Evolutionary conservation across 2,888 invertebrate species (phyloP).

Genomic region (Horisme vitalbata): DNA sequence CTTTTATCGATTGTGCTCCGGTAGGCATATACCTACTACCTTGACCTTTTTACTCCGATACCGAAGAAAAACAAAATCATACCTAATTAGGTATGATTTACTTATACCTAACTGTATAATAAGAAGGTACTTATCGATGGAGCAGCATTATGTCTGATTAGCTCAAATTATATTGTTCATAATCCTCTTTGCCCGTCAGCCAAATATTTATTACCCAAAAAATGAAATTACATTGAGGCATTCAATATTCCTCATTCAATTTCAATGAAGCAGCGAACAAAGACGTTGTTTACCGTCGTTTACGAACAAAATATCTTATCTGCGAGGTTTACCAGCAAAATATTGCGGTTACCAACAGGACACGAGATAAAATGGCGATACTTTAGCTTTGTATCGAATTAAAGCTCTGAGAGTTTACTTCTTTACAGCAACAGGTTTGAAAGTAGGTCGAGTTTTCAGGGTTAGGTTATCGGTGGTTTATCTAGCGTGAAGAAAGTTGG

Average conservation of each 20-base stretch:
- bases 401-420: constrained; percentile 48
- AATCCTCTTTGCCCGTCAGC: constrained; percentile 1
- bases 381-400: constrained; percentile 58
- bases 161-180: constrained; percentile 4
- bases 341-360: constrained; percentile 26
- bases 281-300: constrained; percentile 25
- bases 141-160: neutral
- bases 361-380: constrained; percentile 42
- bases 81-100: too few relatives aligned
- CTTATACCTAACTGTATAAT: neutral
- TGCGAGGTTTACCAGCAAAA: constrained; percentile 29
- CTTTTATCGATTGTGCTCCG: too few relatives aligned
- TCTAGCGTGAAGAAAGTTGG: constrained; percentile 27
- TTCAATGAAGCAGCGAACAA: constrained; percentile 17
- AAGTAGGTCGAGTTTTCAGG: constrained; percentile 40
- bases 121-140: neutral
- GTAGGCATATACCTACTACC: too few relatives aligned
- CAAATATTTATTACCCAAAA: constrained; percentile 19
- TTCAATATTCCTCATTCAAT: constrained; percentile 20
- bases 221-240: constrained; percentile 9
- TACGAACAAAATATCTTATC: constrained; percentile 27
- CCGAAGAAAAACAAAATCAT: too few relatives aligned
- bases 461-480: constrained; percentile 32
- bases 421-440: constrained; percentile 68
- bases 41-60: too few relatives aligned